These are phyloP conservation scores for Pecten maximus DNA, from an alignment of 2,888 invertebrate species.

Conservation along the genomic window DNA sequence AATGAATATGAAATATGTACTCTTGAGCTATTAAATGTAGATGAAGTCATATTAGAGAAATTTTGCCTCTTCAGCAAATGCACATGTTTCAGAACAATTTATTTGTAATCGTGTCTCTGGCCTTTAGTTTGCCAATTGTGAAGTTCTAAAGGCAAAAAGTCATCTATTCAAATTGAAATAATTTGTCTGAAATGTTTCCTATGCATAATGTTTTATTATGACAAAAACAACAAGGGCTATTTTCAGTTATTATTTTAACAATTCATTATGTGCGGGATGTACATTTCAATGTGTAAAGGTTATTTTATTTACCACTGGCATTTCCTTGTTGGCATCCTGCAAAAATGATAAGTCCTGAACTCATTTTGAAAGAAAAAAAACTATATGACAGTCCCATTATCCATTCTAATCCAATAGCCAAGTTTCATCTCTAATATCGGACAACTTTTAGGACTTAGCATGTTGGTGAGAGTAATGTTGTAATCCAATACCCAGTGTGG, in stretches of 20 bases:
- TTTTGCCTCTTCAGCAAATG: slow-evolving; percentile 21
- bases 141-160: not conserved
- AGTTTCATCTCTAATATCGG: not conserved
- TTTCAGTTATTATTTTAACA: not conserved
- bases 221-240: not conserved
- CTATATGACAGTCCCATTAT: not conserved
- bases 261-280: not conserved
- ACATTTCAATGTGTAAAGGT: not conserved
- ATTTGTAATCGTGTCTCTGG: not conserved
- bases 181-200: slow-evolving; percentile 13
- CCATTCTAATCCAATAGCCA: not conserved
- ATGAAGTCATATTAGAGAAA: slow-evolving; percentile 10
- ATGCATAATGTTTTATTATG: not conserved
- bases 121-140: not conserved
- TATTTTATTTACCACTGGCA: not conserved
- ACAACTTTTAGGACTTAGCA: not conserved
- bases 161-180: not conserved
- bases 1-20: not conserved
- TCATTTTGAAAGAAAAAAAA: not conserved
- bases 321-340: not conserved
- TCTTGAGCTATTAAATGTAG: slow-evolving; percentile 11
- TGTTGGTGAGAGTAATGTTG: not conserved
- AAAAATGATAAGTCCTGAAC: not conserved
- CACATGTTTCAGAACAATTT: not conserved
- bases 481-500: not conserved